Base-by-base conservation (phyloP, 2,888 invertebrate species). In the Eristalinus aeneus region DNA sequence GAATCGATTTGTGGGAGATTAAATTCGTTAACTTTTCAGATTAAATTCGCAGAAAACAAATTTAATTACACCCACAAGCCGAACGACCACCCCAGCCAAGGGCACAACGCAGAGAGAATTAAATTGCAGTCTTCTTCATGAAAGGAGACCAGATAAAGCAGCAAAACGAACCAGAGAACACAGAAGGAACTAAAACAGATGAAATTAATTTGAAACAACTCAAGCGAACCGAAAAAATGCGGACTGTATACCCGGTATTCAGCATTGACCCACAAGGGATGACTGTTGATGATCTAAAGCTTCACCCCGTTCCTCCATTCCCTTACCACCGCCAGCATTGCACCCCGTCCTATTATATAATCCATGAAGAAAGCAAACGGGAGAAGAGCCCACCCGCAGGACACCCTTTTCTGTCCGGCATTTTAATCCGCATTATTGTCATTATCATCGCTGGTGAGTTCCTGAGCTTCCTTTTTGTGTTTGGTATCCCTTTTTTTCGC, bases 341-440 rank as follows among this genome's bases (percentile, higher is more conserved):
- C 27, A 27, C 27, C 27, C 27, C 27, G 2, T 3, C 27, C 27
- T 5, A 27, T 27, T 16, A 6, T 46, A 12, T 16, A 46, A 8
- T 16, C 16, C 46, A 8, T 8, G 16, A 46, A 46, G 46, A 5
- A 46, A 46, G 16, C 46, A 46, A 46, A 46, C n/a, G 16, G 16
- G 46, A 46, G 16, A 8, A 46, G 16, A 8, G 23, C 1, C 67
- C 65, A 67, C 22, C 69, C 56, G 46, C 46, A 72, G 46, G 77
- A 60, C 65, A 53, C 22, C 65, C 23, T 71, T 63, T 72, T 68
- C 12, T 68, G 27, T 31, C 39, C 22, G 64, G 68, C 22, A 64
- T 65, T 76, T 85, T 76, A 76, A 80, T 80, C 84, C 79, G 76
- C 84, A 80, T 85, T 80, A 80, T 76, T 76, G 84, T 85, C 84